Evolutionary conservation across 1,140 invertebrate species (phyloP), one percentile per base, ranked within the genome.

Genomic region (Halotydeus destructor): DNA sequence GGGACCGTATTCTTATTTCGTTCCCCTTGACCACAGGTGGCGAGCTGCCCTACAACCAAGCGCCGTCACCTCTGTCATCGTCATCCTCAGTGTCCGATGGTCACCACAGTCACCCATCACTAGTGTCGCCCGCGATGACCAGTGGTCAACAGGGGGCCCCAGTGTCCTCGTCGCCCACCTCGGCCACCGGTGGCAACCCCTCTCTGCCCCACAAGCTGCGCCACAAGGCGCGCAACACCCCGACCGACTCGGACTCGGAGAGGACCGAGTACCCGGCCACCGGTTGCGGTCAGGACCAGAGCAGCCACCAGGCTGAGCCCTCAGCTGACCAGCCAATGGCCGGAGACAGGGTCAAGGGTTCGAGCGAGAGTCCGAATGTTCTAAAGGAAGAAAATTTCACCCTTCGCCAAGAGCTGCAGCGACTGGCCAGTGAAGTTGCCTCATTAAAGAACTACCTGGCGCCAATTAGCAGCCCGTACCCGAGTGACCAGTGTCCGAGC

Each of bases 401-500:
- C 54, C 68, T 94, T 1, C 78, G 85, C 52, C 75, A 72, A 1
- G 76, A 89, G 59, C 62, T 93, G 48, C 78, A 82, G 40, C 68
- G 78, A 42, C 68, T 94, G 3, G 83, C 84, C 8, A 79, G 76
- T 1, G 88, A 94, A 58, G 82, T 93, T 30, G 83, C 80, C n/a
- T 76, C 73, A 46, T 69, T 93, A 0, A 80, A 85, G 27, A 36
- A 36, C n/a, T 37, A 37, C 21, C 12, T 37, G n/a, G 26, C 22
- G 26, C 35, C 35, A 22, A 37, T 18, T 21, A 35, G 28, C 28
- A 30, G 14, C 28, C 9, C 28, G 28, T n/a, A n/a, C n/a, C n/a
- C n/a, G n/a, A n/a, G n/a, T n/a, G n/a, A n/a, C n/a, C n/a, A n/a
- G n/a, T n/a, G n/a, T n/a, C n/a, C n/a, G n/a, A n/a, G n/a, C n/a